Evolutionary conservation across 1,140 invertebrate species (phyloP), one percentile per base, ranked within the genome.

Genomic region (Aphelenchoides besseyi): DNA sequence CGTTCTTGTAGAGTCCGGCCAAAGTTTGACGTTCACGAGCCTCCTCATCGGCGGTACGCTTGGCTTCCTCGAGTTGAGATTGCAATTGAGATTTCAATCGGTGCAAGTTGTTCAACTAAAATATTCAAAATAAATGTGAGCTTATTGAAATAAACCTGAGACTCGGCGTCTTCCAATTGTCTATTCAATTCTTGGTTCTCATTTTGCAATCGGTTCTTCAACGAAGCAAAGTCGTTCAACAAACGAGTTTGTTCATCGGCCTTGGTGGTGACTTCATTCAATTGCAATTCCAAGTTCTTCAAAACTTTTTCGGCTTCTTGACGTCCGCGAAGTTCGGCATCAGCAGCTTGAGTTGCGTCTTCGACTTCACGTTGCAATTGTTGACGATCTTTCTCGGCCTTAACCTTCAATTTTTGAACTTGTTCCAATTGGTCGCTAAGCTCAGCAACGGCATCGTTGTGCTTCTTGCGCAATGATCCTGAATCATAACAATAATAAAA

Each of bases 371-470:
- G 82, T 70, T 83, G 81, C 35, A 84, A 72, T 67, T 83, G 79
- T 32, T 74, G 71, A 54, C 41, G 41, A 23, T 48, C 41, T 23
- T 48, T 48, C n/a, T 79, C 78, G 90, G 88, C 96, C 94, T 95
- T 97, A 85, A 93, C 92, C 89, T 98, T 98, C 85, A 95, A 90
- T 87, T 98, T 99, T 90, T 97, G 97, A 83, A 98, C 90, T 86
- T 97, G 94, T 88, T 99, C 97, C 85, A 98, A 93, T 88, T 98
- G 95, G 88, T 99, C 97, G 81, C 93, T 92, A 91, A 99, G 94
- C 87, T 98, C 95, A 78, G 92, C 90, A 82, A 97, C 92, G 83
- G 94, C 92, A 88, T 98, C 96, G 86, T 97, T 97, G 89, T 98
- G 94, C 90, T 98, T 98, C 90, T 98, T 98, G 86, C 95, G 91